Evolutionary conservation across 2,888 invertebrate species (phyloP), one percentile per base, ranked within the genome.

Genomic region (Monoplex corrugatus): DNA sequence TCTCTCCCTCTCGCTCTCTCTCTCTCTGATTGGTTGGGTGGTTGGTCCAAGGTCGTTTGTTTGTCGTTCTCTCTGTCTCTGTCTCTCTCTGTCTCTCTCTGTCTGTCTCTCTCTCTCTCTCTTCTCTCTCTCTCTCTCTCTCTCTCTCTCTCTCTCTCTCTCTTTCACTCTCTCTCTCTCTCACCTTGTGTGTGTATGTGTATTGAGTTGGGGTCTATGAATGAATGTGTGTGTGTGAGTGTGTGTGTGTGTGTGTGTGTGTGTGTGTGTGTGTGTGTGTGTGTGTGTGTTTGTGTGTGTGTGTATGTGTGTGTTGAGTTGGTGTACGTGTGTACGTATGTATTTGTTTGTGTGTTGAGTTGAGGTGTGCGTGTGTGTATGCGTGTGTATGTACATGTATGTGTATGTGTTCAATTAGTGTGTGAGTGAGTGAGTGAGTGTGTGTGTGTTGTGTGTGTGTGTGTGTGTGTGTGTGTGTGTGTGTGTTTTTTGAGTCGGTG

Each of bases 281-380:
- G 50, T 83, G 32, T n/a, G 28, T 57, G 57, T 50, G 85, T 45
- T 8, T 45, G 57, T 50, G 85, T 45, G 57, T n/a, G 50, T 57
- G 57, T 85, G 50, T 85, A 57, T 85, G 57, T 50, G 85, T 85
- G 85, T 85, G 85, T 85, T 85, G 85, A 57, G 85, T 32, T 50
- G 50, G 85, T 57, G 45, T 85, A 57, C 35, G 85, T 57, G n/a
- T 28, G 50, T 57, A 38, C 45, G 45, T 85, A 35, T n/a, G 78
- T 78, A 35, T 32, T n/a, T 78, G 78, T 32, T n/a, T 78, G 78
- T 35, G 78, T 78, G 78, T 78, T 78, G 78, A 6, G 78, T 78
- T n/a, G 3, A 35, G n/a, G 78, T 35, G 78, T 78, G 78, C 19
- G 78, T 78, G 78, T 35, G 78, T 78, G 50, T 44, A 44, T 83